Evolutionary conservation across 2,797 vertebrate species (phyloP), one percentile per base, ranked within the genome.

Genomic region (Aratinga solstitialis): DNA sequence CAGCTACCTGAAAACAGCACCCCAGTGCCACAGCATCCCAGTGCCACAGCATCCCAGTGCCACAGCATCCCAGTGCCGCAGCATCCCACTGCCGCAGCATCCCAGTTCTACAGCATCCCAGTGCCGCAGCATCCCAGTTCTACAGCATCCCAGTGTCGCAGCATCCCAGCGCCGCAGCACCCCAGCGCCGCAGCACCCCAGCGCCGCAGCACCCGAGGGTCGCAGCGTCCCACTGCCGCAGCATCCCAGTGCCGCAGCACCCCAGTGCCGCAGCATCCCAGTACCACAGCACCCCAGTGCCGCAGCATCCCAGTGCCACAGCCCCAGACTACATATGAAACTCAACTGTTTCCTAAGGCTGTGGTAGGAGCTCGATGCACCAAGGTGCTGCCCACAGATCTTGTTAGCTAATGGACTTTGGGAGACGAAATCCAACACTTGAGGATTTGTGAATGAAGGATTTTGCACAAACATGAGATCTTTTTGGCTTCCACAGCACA

Each of bases 371-470:
- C 48, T 53, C 9, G 0, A 3, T 5, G 72, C 16, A 4, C 56
- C 48, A 58, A 83, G 86, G 51, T 1, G 1, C 67, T 75, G 72
- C 87, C 87, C 68, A 81, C 43, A 92, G 68, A 92, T 78, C 93
- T 89, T 72, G 84, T 93, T 94, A 96, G 75, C 76, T 97, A 95
- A 97, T 92, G 84, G 89, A 61, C 84, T 87, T 75, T 43, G 23
- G 32, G 0, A 90, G 79, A 91, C 0, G 62, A 94, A 93, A 97
- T 24, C 68, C 34, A 84, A 93, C 30, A 69, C 96, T 6, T 65
- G 34, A 68, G 56, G 65, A 75, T 87, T 97, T 95, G 84, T 75
- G 84, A 96, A 92, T 80, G 92, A 96, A 95, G 92, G 92, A 85
- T 89, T 95, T 94, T 92, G 84, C 84, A 74, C 63, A 90, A 95